A percentile compares a stretch with the other conserved stretches of the same genome.
Evolutionary conservation across 2,113 vertebrate species (phyloP).

Genomic region (Chaenogobius annularis): DNA sequence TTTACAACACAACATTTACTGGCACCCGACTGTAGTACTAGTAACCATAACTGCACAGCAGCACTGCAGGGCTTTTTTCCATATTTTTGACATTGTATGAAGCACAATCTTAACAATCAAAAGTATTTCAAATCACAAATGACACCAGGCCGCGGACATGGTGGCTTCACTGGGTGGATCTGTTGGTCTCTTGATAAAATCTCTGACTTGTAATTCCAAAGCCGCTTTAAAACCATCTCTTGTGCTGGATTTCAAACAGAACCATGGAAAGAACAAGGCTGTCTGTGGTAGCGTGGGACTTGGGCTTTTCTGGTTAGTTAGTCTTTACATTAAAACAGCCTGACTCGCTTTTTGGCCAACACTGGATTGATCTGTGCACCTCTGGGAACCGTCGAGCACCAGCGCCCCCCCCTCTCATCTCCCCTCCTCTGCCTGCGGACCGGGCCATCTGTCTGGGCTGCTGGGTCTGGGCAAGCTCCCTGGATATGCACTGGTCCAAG

Average conservation of each 20-base stretch:
- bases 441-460: constrained; percentile 65
- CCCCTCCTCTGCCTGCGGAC: constrained; percentile 52
- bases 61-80: background rate
- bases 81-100: background rate
- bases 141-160: background rate
- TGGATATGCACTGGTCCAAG: constrained; percentile 47
- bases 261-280: constrained; percentile 9
- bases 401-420: constrained; percentile 38
- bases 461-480: constrained; percentile 57
- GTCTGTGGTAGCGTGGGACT: constrained; percentile 28
- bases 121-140: background rate
- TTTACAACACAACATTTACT: background rate
- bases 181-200: constrained; percentile 11
- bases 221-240: constrained; percentile 2
- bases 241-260: constrained; percentile 26
- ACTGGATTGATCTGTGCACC: constrained; percentile 48
- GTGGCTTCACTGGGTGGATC: background rate
- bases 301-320: constrained; percentile 55
- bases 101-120: background rate
- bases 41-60: background rate
- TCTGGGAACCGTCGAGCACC: constrained; percentile 67
- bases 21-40: background rate
- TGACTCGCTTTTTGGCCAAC: constrained; percentile 48
- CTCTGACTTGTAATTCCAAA: constrained; percentile 8
- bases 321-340: constrained; percentile 49